phyloP scores from a whole-genome alignment of 2,888 invertebrate species.

The Geotrupes spiniger region DNA sequence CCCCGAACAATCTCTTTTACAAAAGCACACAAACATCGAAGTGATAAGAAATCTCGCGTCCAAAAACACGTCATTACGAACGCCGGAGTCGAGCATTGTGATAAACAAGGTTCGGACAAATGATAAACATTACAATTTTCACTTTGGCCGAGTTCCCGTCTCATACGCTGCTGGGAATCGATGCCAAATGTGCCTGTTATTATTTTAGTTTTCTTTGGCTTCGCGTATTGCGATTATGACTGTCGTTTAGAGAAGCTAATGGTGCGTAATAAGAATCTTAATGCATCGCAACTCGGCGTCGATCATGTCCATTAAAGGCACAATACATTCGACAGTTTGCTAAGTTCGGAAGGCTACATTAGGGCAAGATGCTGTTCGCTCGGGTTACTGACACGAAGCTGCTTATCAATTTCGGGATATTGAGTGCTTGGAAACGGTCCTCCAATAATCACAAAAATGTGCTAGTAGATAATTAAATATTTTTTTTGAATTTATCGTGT shows the following conservation, averaged over 20 bases:
- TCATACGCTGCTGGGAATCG: conserved; percentile 23
- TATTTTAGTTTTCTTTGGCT: conserved; percentile 31
- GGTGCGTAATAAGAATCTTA: conserved; percentile 33
- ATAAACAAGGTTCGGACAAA: conserved; percentile 35
- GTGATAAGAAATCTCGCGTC: conserved; percentile 18
- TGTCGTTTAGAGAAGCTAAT: conserved; percentile 36
- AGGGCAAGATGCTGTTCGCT: no score
- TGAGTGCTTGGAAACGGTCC: no score
- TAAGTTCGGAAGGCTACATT: no score
- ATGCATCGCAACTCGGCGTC: conserved; percentile 27
- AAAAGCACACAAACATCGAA: no score
- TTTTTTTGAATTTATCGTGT: no score
- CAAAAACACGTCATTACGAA: conserved; percentile 36
- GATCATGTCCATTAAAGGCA: conserved; percentile 27
- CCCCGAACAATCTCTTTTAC: no score
- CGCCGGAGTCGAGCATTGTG: conserved; percentile 22
- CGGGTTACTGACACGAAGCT: no score
- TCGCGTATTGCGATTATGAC: conserved; percentile 34
- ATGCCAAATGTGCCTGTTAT: conserved; percentile 35
- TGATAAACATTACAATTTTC: conserved; percentile 40
- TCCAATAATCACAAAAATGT: no score
- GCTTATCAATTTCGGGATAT: no score
- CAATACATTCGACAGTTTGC: conserved; percentile 9
- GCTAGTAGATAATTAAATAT: no score
- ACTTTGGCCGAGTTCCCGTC: conserved; percentile 36